Percentiles rank a stretch among this genome's conserved stretches.
phyloP scores from a whole-genome alignment of 2,797 vertebrate species.

The Notolabrus celidotus region DNA sequence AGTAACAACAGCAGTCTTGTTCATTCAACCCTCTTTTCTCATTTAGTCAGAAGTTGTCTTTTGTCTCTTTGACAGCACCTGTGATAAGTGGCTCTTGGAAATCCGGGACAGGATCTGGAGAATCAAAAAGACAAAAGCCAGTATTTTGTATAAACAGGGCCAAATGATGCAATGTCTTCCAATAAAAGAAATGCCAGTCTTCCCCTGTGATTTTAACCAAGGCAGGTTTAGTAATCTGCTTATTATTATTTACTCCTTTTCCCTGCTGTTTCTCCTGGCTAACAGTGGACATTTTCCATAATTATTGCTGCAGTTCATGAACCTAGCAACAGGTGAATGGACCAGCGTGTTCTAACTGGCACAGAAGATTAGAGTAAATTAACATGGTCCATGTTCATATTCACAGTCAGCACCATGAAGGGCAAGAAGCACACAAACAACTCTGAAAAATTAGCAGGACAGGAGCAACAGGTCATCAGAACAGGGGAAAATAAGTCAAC shows the following conservation, averaged over 20 bases:
- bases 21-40: background rate
- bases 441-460: conserved; percentile 10
- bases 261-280: background rate
- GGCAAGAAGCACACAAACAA: background rate
- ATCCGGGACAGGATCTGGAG: background rate
- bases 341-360: background rate
- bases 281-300: no score
- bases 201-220: background rate
- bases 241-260: background rate
- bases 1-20: background rate
- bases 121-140: background rate
- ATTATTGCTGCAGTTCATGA: conserved; percentile 13
- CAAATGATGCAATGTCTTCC: background rate
- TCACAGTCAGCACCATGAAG: conserved; percentile 3
- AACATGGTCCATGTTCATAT: background rate
- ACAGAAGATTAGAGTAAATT: conserved; percentile 6
- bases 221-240: background rate
- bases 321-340: conserved; percentile 10
- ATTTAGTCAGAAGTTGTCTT: background rate
- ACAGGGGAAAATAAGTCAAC: background rate
- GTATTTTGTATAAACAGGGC: no score
- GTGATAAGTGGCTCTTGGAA: conserved; percentile 3
- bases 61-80: background rate
- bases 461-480: conserved; percentile 15
- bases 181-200: background rate